A percentile compares a stretch with the other conserved stretches of the same genome.
phyloP scores from a whole-genome alignment of 53 echinoderm and acorn worm genomes.

The Crossaster papposus region DNA sequence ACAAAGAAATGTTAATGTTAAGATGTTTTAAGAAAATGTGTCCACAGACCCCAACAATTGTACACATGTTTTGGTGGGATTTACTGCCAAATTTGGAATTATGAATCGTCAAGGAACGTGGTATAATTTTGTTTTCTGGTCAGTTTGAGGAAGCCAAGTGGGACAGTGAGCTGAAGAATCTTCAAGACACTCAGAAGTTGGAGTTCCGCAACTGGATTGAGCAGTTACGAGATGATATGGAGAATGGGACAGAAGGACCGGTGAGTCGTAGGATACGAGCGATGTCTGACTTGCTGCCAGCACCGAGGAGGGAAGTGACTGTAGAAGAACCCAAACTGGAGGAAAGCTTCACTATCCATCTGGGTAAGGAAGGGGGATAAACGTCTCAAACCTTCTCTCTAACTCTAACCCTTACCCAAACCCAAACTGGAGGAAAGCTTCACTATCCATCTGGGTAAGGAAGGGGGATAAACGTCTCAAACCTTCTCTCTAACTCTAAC shows the following conservation, averaged over 20 bases:
- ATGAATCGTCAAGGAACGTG: no score
- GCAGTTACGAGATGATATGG: constrained; percentile 78
- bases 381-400: no score
- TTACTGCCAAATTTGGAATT: neutral
- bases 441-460: constrained; percentile 91
- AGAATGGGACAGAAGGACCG: constrained; percentile 76
- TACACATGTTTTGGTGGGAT: neutral
- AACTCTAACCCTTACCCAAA: no score
- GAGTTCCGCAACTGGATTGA: constrained; percentile 85
- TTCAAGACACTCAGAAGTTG: constrained; percentile 78
- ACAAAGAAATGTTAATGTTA: no score
- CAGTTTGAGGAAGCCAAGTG: constrained; percentile 87
- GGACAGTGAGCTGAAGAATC: constrained; percentile 87
- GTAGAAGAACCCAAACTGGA: constrained; percentile 84
- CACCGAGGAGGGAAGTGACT: constrained; percentile 47
- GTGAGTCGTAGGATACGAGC: constrained; percentile 89
- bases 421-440: constrained; percentile 94
- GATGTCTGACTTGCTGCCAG: constrained; percentile 83
- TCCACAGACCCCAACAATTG: no score
- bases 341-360: constrained; percentile 95
- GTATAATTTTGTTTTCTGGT: neutral
- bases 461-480: no score
- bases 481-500: no score
- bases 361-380: constrained; percentile 60
- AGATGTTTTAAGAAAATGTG: no score